Percentiles rank a stretch among this genome's conserved stretches.
phyloP scores from a whole-genome alignment of 2,888 invertebrate species.

The Chrysolina americana region DNA sequence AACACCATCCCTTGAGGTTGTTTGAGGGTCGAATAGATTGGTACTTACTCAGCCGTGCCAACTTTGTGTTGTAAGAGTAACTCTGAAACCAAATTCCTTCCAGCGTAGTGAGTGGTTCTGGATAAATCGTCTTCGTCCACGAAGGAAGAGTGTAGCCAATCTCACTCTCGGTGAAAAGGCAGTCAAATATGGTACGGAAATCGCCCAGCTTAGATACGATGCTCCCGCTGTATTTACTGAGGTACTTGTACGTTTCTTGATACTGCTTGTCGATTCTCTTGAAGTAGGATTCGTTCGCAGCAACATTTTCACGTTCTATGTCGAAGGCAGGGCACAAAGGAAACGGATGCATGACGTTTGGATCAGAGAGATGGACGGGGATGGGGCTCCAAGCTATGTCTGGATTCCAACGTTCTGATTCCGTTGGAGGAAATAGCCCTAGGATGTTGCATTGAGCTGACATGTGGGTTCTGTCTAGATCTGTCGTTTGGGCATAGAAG shows the following conservation, averaged over 20 bases:
- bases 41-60: constrained; percentile 36
- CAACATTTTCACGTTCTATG: constrained; percentile 5
- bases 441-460: constrained; percentile 85
- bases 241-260: constrained; percentile 69
- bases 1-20: too few relatives aligned
- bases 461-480: constrained; percentile 89
- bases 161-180: constrained; percentile 34
- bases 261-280: constrained; percentile 71
- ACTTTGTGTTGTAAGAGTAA: constrained; percentile 23
- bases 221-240: constrained; percentile 26
- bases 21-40: background rate
- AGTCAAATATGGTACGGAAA: constrained; percentile 22
- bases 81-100: constrained; percentile 16
- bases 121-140: constrained; percentile 41
- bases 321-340: constrained; percentile 21
- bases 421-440: constrained; percentile 77
- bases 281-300: constrained; percentile 43
- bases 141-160: constrained; percentile 31
- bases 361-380: constrained; percentile 76
- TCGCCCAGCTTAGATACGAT: constrained; percentile 11
- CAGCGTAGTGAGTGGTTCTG: constrained; percentile 38
- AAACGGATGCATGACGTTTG: constrained; percentile 64
- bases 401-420: constrained; percentile 73
- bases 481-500: constrained; percentile 78
- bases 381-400: constrained; percentile 80